phyloP scores from a whole-genome alignment of 2,797 vertebrate species.

The Vultur gryphus region DNA sequence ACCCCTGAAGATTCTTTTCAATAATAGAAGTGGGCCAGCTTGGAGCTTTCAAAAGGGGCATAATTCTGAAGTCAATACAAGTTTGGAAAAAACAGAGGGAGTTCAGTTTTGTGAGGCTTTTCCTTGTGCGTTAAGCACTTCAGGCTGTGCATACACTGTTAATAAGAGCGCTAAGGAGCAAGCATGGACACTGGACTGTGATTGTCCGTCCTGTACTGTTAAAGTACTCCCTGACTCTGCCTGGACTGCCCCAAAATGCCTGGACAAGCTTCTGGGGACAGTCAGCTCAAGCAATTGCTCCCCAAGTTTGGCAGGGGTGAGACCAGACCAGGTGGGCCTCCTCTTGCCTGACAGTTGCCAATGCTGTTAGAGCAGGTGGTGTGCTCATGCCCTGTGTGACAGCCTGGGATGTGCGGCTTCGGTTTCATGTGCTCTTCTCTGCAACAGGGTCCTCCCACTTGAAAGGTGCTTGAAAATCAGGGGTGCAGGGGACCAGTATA shows the following conservation, averaged over 20 bases:
- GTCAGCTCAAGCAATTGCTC: not conserved
- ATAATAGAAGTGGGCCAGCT: not conserved
- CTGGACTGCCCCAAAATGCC: not conserved
- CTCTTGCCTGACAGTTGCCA: not conserved
- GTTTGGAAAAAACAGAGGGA: not conserved
- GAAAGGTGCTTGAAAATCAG: not conserved
- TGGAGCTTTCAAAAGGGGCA: not conserved
- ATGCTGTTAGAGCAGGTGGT: fast-evolving
- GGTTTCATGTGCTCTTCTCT: fast-evolving
- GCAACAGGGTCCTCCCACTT: not conserved
- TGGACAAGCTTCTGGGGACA: not conserved
- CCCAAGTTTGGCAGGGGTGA: not conserved
- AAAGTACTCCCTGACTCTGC: not conserved
- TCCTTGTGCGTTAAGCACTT: not conserved
- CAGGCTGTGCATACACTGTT: not conserved
- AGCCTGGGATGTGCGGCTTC: fast-evolving
- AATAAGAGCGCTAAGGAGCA: not conserved
- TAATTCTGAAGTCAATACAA: not conserved
- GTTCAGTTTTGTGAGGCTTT: not conserved
- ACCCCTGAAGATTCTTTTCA: not conserved
- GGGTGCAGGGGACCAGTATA: fast-evolving
- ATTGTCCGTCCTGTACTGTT: not conserved
- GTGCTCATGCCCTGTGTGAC: not conserved
- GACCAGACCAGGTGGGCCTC: not conserved
- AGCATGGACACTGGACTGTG: too few species aligned